These are phyloP conservation scores for Myotis brandtii DNA, from an alignment of 2,113 vertebrate species.

Conservation along the genomic window DNA sequence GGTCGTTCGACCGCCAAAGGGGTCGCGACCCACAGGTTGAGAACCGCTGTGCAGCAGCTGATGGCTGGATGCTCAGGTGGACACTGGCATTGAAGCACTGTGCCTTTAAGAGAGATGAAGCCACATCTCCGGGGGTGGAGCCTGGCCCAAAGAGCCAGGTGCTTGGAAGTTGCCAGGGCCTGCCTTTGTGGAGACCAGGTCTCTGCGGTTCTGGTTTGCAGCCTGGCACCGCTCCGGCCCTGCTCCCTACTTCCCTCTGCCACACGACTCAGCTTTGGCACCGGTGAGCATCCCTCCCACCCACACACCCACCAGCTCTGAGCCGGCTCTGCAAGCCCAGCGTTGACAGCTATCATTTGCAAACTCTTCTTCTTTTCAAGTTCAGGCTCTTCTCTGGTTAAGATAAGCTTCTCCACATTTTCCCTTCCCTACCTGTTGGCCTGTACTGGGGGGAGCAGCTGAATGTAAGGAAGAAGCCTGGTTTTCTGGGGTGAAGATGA, in stretches of 20 bases:
- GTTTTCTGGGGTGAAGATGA: neutral
- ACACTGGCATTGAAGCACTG: neutral
- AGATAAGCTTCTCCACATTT: neutral
- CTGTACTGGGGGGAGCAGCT: neutral
- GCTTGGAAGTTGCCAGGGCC: neutral
- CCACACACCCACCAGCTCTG: neutral
- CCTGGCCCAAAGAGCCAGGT: neutral
- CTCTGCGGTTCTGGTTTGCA: neutral
- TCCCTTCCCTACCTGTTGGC: neutral
- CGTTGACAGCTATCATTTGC: neutral
- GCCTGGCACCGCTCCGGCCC: neutral
- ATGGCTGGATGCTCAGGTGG: neutral
- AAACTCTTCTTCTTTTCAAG: neutral
- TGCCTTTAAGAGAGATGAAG: constrained; percentile 32
- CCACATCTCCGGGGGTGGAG: neutral
- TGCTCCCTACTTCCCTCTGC: neutral
- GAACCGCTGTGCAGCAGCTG: too few species aligned
- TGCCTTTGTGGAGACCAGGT: neutral
- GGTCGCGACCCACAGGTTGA: too few species aligned
- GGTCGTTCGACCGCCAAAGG: too few species aligned
- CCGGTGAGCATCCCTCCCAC: neutral
- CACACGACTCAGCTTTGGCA: neutral
- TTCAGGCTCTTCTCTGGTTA: neutral
- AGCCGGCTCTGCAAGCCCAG: neutral
- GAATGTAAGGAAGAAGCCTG: neutral